phyloP scores from a whole-genome alignment of 2,888 invertebrate genomes.

The Drosophila heteroneura region DNA sequence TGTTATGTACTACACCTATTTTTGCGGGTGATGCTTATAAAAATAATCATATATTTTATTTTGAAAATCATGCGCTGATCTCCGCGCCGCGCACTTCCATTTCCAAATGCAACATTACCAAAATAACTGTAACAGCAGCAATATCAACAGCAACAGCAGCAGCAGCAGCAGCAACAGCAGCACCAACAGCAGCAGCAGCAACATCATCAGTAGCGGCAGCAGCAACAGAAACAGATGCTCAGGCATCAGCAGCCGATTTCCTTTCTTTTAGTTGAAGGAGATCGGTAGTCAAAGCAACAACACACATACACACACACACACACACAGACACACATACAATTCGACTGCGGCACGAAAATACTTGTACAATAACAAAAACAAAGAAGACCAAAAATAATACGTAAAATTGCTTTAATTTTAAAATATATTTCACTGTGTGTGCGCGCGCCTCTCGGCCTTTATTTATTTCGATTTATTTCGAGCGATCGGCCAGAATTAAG shows the following conservation, averaged over 20 bases:
- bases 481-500: conserved; percentile 75
- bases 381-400: conserved; percentile 70
- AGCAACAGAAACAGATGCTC: conserved; percentile 62
- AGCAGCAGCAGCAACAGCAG: conserved; percentile 49
- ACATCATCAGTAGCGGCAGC: conserved; percentile 37
- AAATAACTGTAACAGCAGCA: conserved; percentile 14
- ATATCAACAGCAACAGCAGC: background rate
- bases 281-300: conserved; percentile 67
- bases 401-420: conserved; percentile 73
- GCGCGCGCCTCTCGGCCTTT: conserved; percentile 48
- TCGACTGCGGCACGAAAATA: conserved; percentile 49
- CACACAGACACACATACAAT: conserved; percentile 5
- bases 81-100: conserved; percentile 55
- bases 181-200: conserved; percentile 37
- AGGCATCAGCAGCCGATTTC: conserved; percentile 57
- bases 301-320: conserved; percentile 18
- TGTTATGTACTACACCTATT: conserved; percentile 4
- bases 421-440: conserved; percentile 71
- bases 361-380: conserved; percentile 69
- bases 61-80: conserved; percentile 40
- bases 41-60: conserved; percentile 69
- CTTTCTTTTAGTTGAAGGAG: conserved; percentile 75
- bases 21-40: conserved; percentile 32
- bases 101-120: conserved; percentile 57
- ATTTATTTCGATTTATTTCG: conserved; percentile 76